Evolutionary conservation across 1,140 invertebrate genomes (phyloP), one percentile per base, ranked within the genome.

Genomic region (Batillaria attramentaria): DNA sequence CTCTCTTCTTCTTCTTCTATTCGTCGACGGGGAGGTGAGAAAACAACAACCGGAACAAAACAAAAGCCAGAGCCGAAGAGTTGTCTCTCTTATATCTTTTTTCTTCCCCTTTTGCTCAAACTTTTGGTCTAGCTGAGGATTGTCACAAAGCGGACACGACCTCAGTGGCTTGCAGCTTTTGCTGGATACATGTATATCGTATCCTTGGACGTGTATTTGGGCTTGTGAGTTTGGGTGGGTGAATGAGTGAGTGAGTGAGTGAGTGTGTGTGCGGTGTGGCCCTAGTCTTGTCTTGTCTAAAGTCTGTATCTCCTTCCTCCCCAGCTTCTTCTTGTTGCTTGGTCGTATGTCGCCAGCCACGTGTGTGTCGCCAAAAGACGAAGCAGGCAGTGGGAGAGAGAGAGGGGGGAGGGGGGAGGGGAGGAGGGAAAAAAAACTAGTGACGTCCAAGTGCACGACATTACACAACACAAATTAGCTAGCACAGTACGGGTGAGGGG

Each of bases 371-470:
- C 5, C 57, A 6, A 6, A 24, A 60, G 4, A 10, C 57, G 4
- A 8, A n/a, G 57, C 6, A 60, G 57, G 24, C 6, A 60, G 31
- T 6, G 31, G 6, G 10, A 2, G 0, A 24, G 62, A 33, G 20
- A 39, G n/a, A 72, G 39, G 37, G 69, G 43, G 84, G 54, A 72
- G 80, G 35, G 74, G 79, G 20, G 42, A 82, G 10, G 78, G 83
- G 42, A 72, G 60, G 2, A 73, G 74, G 37, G 42, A n/a, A n/a
- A n/a, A n/a, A n/a, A n/a, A n/a, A n/a, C n/a, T n/a, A n/a, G n/a
- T n/a, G n/a, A n/a, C n/a, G n/a, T n/a, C n/a, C n/a, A n/a, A 33
- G 62, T 33, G 42, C 39, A 68, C 18, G n/a, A 31, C 46, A 62
- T 62, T 62, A 62, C 57, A 62, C 57, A 62, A 62, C 57, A 62